phyloP scores from a whole-genome alignment of 2,888 invertebrate species.

The Meganola albula region DNA sequence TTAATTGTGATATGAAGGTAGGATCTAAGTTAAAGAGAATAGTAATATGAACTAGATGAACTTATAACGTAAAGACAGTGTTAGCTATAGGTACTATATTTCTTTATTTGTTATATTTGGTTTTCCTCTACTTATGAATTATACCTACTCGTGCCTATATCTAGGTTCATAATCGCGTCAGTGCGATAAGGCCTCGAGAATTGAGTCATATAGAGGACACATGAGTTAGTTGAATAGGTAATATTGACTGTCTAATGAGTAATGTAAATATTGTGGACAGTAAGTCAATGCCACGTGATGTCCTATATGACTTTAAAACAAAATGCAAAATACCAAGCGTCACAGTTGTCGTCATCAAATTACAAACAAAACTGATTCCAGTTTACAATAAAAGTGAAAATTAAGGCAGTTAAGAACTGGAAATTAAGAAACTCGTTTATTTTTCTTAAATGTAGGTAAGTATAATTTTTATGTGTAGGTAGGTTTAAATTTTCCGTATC shows the following conservation, averaged over 20 bases:
- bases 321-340: conserved; percentile 13
- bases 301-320: conserved; percentile 22
- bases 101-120: no score
- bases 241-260: conserved; percentile 48
- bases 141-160: no score
- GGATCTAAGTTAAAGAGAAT: no score
- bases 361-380: conserved; percentile 3
- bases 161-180: no score
- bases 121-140: no score
- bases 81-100: no score
- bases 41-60: no score
- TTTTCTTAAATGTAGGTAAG: conserved; percentile 1
- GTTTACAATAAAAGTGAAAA: conserved; percentile 7
- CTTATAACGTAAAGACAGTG: no score
- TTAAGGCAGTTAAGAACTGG: conserved; percentile 4
- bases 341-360: conserved; percentile 4
- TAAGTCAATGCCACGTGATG: conserved; percentile 36
- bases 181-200: conserved; percentile 38
- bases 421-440: no score
- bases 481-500: no score
- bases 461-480: neutral
- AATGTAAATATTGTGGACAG: conserved; percentile 59
- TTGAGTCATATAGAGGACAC: conserved; percentile 48
- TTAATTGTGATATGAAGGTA: no score
- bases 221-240: conserved; percentile 34